Evolutionary conservation across 2,797 vertebrate species (phyloP).

Genomic region (Carapus acus): DNA sequence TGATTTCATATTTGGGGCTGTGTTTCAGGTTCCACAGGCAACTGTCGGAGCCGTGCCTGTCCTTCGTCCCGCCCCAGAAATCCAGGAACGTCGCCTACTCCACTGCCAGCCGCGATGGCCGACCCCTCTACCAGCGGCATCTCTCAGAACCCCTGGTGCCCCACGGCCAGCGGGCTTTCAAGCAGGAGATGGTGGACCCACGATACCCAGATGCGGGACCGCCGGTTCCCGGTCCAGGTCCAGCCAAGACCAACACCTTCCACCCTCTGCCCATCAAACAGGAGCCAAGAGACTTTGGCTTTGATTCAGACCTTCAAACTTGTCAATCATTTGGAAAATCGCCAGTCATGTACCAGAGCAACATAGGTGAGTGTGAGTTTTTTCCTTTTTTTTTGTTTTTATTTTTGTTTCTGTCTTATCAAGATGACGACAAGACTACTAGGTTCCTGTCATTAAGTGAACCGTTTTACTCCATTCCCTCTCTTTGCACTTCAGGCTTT

Average conservation of each 20-base stretch:
- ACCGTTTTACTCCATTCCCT: neutral
- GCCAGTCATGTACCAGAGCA: constrained; percentile 72
- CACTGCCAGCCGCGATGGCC: constrained; percentile 60
- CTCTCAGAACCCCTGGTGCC: constrained; percentile 83
- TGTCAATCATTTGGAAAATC: constrained; percentile 84
- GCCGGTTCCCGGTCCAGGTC: constrained; percentile 57
- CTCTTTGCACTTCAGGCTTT: constrained; percentile 66
- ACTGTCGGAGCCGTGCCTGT: constrained; percentile 81
- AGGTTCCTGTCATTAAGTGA: too few relatives aligned
- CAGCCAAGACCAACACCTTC: constrained; percentile 66
- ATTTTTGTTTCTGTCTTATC: neutral
- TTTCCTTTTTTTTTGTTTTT: too few relatives aligned
- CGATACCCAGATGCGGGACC: constrained; percentile 73
- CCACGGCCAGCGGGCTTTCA: constrained; percentile 75
- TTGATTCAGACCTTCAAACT: constrained; percentile 88
- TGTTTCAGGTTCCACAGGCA: constrained; percentile 86
- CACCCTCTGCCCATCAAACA: constrained; percentile 86
- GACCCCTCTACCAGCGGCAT: constrained; percentile 85
- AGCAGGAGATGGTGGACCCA: constrained; percentile 87
- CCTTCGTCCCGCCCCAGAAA: constrained; percentile 67
- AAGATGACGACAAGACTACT: too few relatives aligned
- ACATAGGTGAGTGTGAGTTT: constrained; percentile 74
- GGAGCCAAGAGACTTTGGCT: constrained; percentile 87
- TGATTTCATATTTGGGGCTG: too few relatives aligned
- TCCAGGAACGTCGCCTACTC: constrained; percentile 67